Conservation (phyloP, 1,140 invertebrate genomes). For the Protaetia brevitarsis region DNA sequence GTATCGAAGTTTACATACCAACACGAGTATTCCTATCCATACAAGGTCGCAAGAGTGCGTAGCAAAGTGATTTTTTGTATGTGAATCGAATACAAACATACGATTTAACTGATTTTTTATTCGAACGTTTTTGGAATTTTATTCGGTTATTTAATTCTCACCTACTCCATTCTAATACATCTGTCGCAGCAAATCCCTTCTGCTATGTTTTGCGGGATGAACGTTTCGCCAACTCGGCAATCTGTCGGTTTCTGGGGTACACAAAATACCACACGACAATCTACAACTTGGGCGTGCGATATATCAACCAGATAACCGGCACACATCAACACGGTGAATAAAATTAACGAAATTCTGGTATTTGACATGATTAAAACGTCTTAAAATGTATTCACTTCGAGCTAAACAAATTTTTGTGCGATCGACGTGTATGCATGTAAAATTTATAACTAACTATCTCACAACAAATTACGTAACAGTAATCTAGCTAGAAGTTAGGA, state of each 20-base stretch:
- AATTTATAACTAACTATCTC: no score
- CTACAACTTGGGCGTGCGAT: not conserved
- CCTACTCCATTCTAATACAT: not conserved
- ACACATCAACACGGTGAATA: not conserved
- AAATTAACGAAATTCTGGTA: no score
- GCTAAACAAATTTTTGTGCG: no score
- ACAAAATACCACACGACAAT: not conserved
- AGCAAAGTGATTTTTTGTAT: not conserved
- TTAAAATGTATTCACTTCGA: no score
- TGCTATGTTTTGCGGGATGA: not conserved
- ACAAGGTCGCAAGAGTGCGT: constrained; percentile 1
- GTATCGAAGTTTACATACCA: no score
- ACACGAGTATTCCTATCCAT: no score
- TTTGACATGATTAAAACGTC: no score
- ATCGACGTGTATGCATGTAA: no score
- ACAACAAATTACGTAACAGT: no score
- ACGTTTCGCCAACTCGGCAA: not conserved
- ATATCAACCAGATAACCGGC: not conserved
- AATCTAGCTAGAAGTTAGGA: no score
- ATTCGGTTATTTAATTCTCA: not conserved
- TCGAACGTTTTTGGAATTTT: not conserved
- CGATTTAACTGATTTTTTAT: not conserved
- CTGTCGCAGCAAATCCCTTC: not conserved
- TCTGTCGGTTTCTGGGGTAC: not conserved
- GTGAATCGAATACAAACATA: not conserved